Conservation (phyloP, 2,888 invertebrate genomes). For the Tachina grossa region DNA sequence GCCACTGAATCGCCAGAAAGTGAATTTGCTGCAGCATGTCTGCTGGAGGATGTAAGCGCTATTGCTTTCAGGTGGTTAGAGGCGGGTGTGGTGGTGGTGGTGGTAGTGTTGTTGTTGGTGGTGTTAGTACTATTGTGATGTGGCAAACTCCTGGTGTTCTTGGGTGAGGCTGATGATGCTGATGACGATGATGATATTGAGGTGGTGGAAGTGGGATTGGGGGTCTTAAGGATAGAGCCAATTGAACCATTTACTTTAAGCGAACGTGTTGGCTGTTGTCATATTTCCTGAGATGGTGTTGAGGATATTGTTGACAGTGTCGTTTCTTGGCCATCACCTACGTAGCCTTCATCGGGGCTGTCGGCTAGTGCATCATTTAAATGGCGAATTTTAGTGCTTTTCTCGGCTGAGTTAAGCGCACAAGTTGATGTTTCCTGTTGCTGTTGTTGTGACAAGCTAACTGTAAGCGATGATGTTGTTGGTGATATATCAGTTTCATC, state of each 20-base stretch:
- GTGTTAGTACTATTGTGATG: constrained; percentile 40
- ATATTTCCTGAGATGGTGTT: constrained; percentile 85
- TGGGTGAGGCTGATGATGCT: constrained; percentile 57
- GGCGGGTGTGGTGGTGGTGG: constrained; percentile 64
- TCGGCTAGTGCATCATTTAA: constrained; percentile 85
- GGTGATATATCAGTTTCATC: constrained; percentile 81
- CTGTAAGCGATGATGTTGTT: constrained; percentile 73
- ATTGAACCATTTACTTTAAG: constrained; percentile 53
- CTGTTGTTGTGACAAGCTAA: constrained; percentile 67
- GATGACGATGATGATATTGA: constrained; percentile 52
- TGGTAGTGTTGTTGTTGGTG: constrained; percentile 51
- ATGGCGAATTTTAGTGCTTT: constrained; percentile 84
- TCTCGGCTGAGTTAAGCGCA: constrained; percentile 68
- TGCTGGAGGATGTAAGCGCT: constrained; percentile 42
- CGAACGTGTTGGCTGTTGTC: constrained; percentile 82
- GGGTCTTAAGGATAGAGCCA: constrained; percentile 35
- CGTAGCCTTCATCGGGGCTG: constrained; percentile 94
- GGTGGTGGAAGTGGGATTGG: constrained; percentile 44
- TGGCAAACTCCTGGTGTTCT: constrained; percentile 50
- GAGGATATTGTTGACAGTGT: constrained; percentile 76
- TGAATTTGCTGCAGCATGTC: constrained; percentile 54
- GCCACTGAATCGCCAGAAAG: constrained; percentile 67
- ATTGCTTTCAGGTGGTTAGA: constrained; percentile 63
- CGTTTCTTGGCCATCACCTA: constrained; percentile 88
- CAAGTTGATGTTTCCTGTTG: constrained; percentile 67